Base-by-base conservation (phyloP, 35 echinoderm and acorn worm genomes). In the Ophiothrix spiculata region DNA sequence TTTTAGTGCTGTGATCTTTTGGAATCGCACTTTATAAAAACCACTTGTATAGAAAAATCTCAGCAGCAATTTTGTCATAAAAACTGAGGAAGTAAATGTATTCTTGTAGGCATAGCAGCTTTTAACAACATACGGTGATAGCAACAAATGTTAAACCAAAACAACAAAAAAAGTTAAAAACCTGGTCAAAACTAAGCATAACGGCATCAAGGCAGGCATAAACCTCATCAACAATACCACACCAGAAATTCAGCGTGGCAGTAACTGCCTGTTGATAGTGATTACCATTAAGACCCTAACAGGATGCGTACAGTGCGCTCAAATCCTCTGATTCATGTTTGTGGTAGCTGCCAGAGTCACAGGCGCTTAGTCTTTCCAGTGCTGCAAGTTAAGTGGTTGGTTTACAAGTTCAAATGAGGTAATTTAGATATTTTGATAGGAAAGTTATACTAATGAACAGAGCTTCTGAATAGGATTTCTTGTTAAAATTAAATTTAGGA, bases 311-410 rank as follows among this genome's bases (percentile, higher is more conserved):
- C 16, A 69, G 60, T 69, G 60, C 60, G 25, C 23, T 69, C 16
- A 69, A 69, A 69, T 69, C 60, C 60, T 69, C 60, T 69, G 60
- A 69, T 69, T 69, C 60, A 69, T 69, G 60, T 69, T 12, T 69
- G 60, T 28, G 60, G 60, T 69, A 28, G 60, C 23, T 15, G 60
- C 16, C 29, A 25, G 25, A 2, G 29, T 69, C 29, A 28, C 3
- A 12, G 60, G 2, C 3, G 60, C 60, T 69, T 69, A 10, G 21
- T 15, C 45, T 54, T 8, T 54, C 21, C 45, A 54, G 45, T 54
- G 8, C 8, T 54, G 8, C 21, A 54, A 8, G 21, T 11, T 8
- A 8, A 54, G 21, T 54, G 8, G 21, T 8, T 11, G 45, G 21
- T 11, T 8, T 11, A 21, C 8, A 21, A 54, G 45, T 54, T 8